Evolutionary conservation across 2,113 vertebrate species (phyloP).

Genomic region (Campylorhamphus procurvoides): DNA sequence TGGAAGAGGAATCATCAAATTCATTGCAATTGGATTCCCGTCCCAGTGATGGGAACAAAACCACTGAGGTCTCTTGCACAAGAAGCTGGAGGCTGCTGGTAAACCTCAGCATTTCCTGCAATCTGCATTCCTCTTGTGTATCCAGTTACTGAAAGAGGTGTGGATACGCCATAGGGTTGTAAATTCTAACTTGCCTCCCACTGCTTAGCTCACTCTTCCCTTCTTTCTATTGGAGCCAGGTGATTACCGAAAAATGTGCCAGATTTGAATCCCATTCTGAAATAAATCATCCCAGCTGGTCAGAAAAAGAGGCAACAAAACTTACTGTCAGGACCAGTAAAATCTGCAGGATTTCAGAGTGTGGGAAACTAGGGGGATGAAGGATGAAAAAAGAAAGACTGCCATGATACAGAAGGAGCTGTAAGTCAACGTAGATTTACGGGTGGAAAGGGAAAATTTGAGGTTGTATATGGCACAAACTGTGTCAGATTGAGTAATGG

Average conservation of each 20-base stretch:
- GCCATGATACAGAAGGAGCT: background rate
- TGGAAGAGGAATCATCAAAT: background rate
- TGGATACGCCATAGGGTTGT: background rate
- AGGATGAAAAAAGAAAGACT: background rate
- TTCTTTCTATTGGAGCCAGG: background rate
- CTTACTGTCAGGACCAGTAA: background rate
- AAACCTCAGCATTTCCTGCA: constrained; percentile 18
- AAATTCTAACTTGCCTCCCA: constrained; percentile 17
- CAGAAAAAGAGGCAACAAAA: background rate
- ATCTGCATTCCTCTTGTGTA: background rate
- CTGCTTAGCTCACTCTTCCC: background rate
- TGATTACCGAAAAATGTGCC: background rate
- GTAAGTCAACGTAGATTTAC: background rate
- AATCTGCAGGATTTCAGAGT: background rate
- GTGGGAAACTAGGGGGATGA: background rate
- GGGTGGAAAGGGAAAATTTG: background rate
- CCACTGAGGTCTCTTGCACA: background rate
- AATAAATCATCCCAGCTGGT: background rate
- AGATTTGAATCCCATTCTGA: background rate
- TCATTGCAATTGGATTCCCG: background rate
- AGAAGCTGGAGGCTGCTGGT: constrained; percentile 13
- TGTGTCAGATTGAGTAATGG: background rate
- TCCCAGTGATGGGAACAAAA: background rate
- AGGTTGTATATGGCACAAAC: background rate
- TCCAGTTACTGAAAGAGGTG: constrained; percentile 38